phyloP scores from a whole-genome alignment of 1,140 invertebrate genomes.

The Drosophila pallidifrons region DNA sequence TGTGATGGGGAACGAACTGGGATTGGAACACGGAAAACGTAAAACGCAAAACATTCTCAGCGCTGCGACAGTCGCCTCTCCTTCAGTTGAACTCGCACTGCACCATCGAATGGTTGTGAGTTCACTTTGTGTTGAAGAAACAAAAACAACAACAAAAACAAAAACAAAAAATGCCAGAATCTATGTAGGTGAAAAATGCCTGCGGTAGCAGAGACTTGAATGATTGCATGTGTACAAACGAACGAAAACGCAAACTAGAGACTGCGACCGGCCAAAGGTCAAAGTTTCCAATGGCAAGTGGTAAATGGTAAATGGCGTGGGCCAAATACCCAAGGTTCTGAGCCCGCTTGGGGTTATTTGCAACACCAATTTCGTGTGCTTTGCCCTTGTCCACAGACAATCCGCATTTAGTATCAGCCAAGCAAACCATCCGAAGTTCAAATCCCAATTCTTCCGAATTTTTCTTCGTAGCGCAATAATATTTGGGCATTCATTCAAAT shows the following conservation, averaged over 20 bases:
- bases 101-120: not conserved
- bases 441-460: not conserved
- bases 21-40: conserved; percentile 30
- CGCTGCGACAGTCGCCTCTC: conserved; percentile 5
- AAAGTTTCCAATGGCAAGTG: conserved; percentile 13
- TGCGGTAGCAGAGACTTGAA: conserved; percentile 1
- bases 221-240: conserved; percentile 21
- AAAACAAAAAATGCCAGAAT: too few species aligned
- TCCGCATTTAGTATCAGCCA: not conserved
- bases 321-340: not conserved
- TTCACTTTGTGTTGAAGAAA: not conserved
- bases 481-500: too few species aligned
- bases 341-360: conserved; percentile 19
- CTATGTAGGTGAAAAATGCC: too few species aligned
- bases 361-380: conserved; percentile 22
- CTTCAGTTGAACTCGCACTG: conserved; percentile 19
- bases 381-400: conserved; percentile 1
- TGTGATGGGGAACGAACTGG: conserved; percentile 35
- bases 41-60: conserved; percentile 7
- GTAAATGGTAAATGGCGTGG: conserved; percentile 10
- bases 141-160: too few species aligned
- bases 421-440: not conserved
- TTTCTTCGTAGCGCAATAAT: not conserved
- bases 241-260: not conserved
- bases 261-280: conserved; percentile 26